phyloP scores from a whole-genome alignment of 1,140 invertebrate species.

The Rhizoglyphus robini region DNA sequence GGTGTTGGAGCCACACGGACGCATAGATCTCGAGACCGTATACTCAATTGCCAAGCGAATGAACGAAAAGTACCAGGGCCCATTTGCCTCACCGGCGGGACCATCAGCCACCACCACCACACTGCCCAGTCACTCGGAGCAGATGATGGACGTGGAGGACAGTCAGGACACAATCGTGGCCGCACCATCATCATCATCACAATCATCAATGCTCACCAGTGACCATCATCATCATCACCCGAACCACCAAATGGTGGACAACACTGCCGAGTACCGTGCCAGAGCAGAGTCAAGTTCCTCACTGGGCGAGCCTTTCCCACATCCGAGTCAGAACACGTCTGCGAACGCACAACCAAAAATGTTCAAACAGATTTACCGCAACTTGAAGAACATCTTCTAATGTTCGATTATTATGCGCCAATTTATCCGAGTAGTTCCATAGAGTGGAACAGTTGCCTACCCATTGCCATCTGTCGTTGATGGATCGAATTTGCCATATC shows the following conservation, averaged over 20 bases:
- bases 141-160: too few relatives aligned
- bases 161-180: too few relatives aligned
- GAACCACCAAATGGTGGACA: background rate
- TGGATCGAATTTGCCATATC: background rate
- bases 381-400: conserved; percentile 3
- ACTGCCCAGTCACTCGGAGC: too few relatives aligned
- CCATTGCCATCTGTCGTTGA: background rate
- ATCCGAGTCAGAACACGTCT: background rate
- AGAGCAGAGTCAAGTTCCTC: background rate
- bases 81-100: too few relatives aligned
- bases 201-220: too few relatives aligned
- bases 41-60: background rate
- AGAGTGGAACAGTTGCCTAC: background rate
- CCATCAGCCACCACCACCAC: background rate
- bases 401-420: background rate
- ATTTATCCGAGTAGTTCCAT: background rate
- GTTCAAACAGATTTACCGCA: background rate
- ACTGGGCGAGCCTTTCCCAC: background rate
- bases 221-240: background rate
- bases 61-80: background rate
- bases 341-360: background rate
- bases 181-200: too few relatives aligned
- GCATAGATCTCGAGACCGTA: background rate
- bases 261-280: background rate
- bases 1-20: background rate